Base-by-base conservation (phyloP, 2,113 vertebrate species). In the Mustelus asterias region DNA sequence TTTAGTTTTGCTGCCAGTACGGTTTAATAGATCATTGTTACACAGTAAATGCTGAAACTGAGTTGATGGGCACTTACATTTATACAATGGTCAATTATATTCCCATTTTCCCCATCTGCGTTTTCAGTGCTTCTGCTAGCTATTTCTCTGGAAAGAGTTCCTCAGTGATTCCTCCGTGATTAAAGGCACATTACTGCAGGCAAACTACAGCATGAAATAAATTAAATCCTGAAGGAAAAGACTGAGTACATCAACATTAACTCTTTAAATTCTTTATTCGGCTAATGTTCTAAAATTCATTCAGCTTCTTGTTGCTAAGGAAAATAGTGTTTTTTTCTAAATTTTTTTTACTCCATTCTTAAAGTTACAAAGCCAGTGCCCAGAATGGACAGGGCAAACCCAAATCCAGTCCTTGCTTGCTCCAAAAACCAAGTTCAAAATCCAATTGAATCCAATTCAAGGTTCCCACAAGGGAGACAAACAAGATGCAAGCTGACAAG, bases 61-160 rank as follows among this genome's bases (percentile, higher is more conserved):
- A 37, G 3, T 67, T 67, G 33, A 60, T 37, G 54, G 29, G 29
- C 88, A 92, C 88, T 60, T 92, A 5, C 29, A 63, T 92, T 63
- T 63, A 37, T 20, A 58, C 86, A 58, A 58, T 33, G 11, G 86
- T 89, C 86, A 89, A 65, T 67, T 94, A 67, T 63, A 94, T 67
- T 37, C 20, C 90, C 60, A 67, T 94, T 67, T 94, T 94, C 90
- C 65, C 63, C 90, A 65, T 67, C 90, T 94, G 88, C 14, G 90
- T n/a, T 65, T 63, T 63, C 90, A 67, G n/a, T 63, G 63, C 18
- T 94, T 37, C 58, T 94, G 60, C 33, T 22, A 22, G 90, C n/a
- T 63, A 41, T 67, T 67, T 37, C 63, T 67, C 16, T 22, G 33
- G n/a, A 93, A 37, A 54, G 33, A 65, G 16, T n/a, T 63, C 89